A percentile compares a stretch with the other conserved stretches of the same genome.
Evolutionary conservation across 2,888 invertebrate species (phyloP).

Genomic region (Melinaea menophilus): DNA sequence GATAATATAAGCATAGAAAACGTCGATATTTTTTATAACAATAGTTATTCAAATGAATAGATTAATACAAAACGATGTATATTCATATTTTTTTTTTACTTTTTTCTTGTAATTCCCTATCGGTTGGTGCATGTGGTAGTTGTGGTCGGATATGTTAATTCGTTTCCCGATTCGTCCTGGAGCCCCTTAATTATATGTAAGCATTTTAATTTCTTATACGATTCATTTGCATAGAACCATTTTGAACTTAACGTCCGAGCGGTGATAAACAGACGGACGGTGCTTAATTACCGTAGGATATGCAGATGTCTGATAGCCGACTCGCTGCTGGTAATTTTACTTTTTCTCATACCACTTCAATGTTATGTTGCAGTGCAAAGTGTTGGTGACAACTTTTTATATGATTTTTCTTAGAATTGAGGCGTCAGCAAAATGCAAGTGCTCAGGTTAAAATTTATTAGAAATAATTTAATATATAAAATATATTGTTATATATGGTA

Average conservation of each 20-base stretch:
- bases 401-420: not conserved
- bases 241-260: conserved; percentile 8
- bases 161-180: conserved; percentile 21
- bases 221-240: conserved; percentile 22
- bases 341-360: conserved; percentile 2
- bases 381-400: not conserved
- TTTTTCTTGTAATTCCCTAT: conserved; percentile 12
- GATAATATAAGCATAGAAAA: no score
- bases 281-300: conserved; percentile 3
- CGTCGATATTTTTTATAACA: no score
- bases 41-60: not conserved
- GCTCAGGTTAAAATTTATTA: no score
- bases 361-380: not conserved
- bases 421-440: no score
- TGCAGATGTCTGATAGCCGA: not conserved
- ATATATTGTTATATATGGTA: no score
- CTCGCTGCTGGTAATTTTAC: not conserved
- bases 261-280: not conserved
- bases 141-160: conserved; percentile 24
- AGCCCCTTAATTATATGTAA: conserved; percentile 26
- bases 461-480: no score
- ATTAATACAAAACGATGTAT: not conserved
- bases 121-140: conserved; percentile 13
- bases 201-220: conserved; percentile 28
- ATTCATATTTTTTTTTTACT: not conserved